phyloP scores from a whole-genome alignment of 2,113 vertebrate genomes.

The Cnemophilus loriae region DNA sequence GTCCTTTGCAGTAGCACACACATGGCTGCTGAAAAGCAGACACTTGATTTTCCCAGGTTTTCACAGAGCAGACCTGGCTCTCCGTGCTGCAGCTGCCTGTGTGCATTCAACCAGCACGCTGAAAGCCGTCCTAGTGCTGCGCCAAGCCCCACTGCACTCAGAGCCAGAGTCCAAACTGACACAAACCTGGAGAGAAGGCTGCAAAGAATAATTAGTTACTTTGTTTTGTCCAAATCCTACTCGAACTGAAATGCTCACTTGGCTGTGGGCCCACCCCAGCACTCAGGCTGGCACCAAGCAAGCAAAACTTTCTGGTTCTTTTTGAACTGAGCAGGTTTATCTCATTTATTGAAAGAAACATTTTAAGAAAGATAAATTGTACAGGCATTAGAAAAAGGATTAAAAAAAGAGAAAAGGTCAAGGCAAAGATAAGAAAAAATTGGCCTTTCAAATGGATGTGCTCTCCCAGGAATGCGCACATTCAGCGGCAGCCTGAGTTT shows the following conservation, averaged over 20 bases:
- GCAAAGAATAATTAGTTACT: background rate
- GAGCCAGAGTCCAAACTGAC: background rate
- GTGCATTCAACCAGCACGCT: background rate
- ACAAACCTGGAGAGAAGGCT: background rate
- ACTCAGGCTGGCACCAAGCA: background rate
- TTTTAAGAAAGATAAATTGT: background rate
- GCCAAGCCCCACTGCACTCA: background rate
- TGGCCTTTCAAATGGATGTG: background rate
- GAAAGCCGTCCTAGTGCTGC: fast-evolving
- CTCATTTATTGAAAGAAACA: background rate
- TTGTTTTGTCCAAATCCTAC: background rate
- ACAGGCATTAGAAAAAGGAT: background rate
- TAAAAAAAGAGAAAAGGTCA: background rate
- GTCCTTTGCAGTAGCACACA: background rate
- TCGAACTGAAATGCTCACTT: background rate
- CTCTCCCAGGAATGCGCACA: fast-evolving
- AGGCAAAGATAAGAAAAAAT: background rate
- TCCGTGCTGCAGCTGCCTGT: background rate
- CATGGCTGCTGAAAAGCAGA: background rate
- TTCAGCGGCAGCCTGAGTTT: background rate
- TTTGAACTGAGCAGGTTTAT: background rate
- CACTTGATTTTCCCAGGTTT: background rate
- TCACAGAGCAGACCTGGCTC: background rate
- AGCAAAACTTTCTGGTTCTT: background rate
- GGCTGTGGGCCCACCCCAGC: background rate